Evolutionary conservation across 2,113 vertebrate species (phyloP), one percentile per base, ranked within the genome.

Genomic region (Rhadina sibilatrix): DNA sequence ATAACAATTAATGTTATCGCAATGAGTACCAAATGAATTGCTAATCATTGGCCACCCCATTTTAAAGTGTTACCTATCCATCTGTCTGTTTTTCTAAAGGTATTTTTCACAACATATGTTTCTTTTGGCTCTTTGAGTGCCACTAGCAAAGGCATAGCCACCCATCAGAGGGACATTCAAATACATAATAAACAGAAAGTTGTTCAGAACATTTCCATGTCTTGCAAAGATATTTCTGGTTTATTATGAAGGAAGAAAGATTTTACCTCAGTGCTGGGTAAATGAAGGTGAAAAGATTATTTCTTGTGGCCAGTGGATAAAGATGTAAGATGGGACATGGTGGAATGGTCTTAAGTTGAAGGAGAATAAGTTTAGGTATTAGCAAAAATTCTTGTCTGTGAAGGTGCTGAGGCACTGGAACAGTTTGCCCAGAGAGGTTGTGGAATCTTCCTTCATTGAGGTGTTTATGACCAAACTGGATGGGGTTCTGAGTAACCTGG

Each of bases 81-180:
- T 96, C 90, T 96, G 93, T 95, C 82, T 96, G 89, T 94, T 95
- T 97, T 95, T 56, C 68, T 92, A 85, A 86, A 96, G 88, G 83
- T 96, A 92, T 52, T 85, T 95, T 92, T 94, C 66, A 87, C 37
- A 90, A 50, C 88, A 92, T 95, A 93, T 96, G 88, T 88, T 94
- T 92, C 78, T 91, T 96, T 84, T 87, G 95, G 76, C 77, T 94
- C 76, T 88, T 93, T 64, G 31, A 89, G 27, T 60, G 71, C 54
- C 88, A 57, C 69, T 88, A 92, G 47, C 69, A 84, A 93, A 87
- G 78, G 52, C 57, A 5, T 22, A 90, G 59, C 69, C 72, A 94
- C 69, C 83, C 63, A 78, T 76, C 35, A 80, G 89, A 81, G 91
- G 82, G 91, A 92, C 89, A 84, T 78, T 89, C 60, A 81, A 79